Conservation (phyloP, 2,113 vertebrate species). For the Pterocles gutturalis region DNA sequence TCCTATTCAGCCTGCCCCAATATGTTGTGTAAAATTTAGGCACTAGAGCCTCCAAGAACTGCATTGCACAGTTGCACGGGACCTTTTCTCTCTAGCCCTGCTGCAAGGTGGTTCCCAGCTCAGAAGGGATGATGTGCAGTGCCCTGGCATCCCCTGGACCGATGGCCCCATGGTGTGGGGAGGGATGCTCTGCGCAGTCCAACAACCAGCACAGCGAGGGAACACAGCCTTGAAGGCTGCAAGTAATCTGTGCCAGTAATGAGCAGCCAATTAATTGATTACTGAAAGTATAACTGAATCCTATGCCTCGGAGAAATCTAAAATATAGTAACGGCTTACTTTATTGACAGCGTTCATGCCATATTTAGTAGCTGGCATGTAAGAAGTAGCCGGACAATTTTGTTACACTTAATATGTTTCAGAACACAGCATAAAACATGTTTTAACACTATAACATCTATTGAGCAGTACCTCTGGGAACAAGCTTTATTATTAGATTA, state of each 20-base stretch:
- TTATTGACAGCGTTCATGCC: slow-evolving; percentile 61
- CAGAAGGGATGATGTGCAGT: background rate
- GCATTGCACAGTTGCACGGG: background rate
- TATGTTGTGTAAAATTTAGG: background rate
- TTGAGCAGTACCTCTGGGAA: slow-evolving; percentile 77
- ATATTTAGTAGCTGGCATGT: slow-evolving; percentile 49
- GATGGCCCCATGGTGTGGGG: accelerated
- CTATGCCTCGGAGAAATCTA: slow-evolving; percentile 54
- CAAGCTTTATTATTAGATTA: slow-evolving; percentile 81
- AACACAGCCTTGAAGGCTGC: background rate
- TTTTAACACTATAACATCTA: slow-evolving; percentile 70
- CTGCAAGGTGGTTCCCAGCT: background rate
- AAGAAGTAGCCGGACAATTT: slow-evolving; percentile 65
- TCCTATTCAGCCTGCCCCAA: background rate
- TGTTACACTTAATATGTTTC: slow-evolving; percentile 70
- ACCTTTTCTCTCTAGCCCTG: background rate
- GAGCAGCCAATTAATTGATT: slow-evolving; percentile 63
- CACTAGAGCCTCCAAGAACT: background rate
- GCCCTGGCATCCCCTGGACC: background rate
- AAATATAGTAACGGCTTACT: slow-evolving; percentile 55
- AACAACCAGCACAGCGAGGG: background rate
- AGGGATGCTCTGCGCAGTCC: background rate
- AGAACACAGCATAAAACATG: slow-evolving; percentile 64
- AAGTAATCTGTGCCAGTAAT: slow-evolving; percentile 27
- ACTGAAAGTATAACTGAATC: slow-evolving; percentile 61